Evolutionary conservation across 2,888 invertebrate species (phyloP), one percentile per base, ranked within the genome.

Genomic region (Patella caerulea): DNA sequence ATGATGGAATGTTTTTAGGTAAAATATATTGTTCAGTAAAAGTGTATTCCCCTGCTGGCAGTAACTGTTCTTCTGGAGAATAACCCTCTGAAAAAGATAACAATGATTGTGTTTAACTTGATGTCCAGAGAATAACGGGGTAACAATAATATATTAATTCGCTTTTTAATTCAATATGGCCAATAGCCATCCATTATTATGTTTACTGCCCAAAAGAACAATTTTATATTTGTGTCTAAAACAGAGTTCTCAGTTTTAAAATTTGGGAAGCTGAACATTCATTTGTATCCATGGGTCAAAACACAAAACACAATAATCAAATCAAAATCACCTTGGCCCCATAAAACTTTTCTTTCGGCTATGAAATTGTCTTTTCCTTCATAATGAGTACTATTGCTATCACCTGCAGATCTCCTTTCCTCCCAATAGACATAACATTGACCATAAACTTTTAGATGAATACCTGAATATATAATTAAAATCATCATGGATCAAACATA

Each of bases 351-450:
- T 65, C 65, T 65, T 14, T 65, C 65, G 24, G 65, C 24, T 4
- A 65, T 65, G 24, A 65, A 65, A 65, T 65, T 65, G 24, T 65
- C 65, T 65, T 65, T 24, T 19, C 65, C 65, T 65, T 65, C 65
- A 65, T 65, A 65, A 9, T 24, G 65, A 24, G 19, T 65, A 65
- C 65, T 65, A 45, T 45, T 45, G 45, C 45, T 45, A 45, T 45
- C 45, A 24, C 24, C 65, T 24, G 19, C 65, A 24, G 65, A 65
- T 65, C 65, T 24, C 4, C 24, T 65, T 14, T 65, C 65, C 19
- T 24, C 65, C 65, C 65, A 65, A 11, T 24, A 65, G 14, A 65
- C 65, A 65, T 65, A 65, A 24, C 65, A 65, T 24, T 65, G 65
- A 65, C 65, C 65, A 65, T 24, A 65, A 24, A 65, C 24, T 24